Conservation (phyloP, 2,797 vertebrate species). For the Sebastes umbrosus region DNA sequence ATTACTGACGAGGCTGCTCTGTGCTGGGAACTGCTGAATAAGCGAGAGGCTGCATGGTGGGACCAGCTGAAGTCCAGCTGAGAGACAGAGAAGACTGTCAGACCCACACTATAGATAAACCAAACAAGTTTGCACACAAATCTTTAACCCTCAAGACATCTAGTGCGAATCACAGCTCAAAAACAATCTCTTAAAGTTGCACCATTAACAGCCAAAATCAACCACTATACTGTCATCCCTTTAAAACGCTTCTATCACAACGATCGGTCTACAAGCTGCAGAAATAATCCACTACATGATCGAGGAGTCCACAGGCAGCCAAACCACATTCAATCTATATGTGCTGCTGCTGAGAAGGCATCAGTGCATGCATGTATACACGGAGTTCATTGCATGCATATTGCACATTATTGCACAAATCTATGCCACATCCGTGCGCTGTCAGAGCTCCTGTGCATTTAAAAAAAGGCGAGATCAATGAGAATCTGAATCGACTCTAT, state of each 20-base stretch:
- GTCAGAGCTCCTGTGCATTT: not conserved
- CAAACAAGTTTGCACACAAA: conserved; percentile 11
- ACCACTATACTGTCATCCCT: not conserved
- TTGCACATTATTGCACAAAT: not conserved
- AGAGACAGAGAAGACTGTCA: conserved; percentile 5
- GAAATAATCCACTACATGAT: conserved; percentile 5
- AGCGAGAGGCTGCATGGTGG: conserved; percentile 19
- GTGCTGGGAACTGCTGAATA: conserved; percentile 44
- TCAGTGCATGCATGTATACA: not conserved
- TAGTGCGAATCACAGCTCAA: not conserved
- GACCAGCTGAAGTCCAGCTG: conserved; percentile 44
- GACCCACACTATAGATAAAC: not conserved
- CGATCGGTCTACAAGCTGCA: not conserved
- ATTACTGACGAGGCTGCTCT: conserved; percentile 10
- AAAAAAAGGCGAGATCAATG: conserved; percentile 5
- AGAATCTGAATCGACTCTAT: not conserved
- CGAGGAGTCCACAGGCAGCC: conserved; percentile 6
- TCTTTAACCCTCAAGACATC: not conserved
- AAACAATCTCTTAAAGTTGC: not conserved
- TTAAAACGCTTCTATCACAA: not conserved
- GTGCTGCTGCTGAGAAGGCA: not conserved
- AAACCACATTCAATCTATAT: not conserved
- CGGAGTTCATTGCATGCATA: not conserved
- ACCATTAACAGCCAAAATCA: not conserved
- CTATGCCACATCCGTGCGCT: not conserved